phyloP scores from a whole-genome alignment of 2,888 invertebrate species.

The Conistra vaccinii region DNA sequence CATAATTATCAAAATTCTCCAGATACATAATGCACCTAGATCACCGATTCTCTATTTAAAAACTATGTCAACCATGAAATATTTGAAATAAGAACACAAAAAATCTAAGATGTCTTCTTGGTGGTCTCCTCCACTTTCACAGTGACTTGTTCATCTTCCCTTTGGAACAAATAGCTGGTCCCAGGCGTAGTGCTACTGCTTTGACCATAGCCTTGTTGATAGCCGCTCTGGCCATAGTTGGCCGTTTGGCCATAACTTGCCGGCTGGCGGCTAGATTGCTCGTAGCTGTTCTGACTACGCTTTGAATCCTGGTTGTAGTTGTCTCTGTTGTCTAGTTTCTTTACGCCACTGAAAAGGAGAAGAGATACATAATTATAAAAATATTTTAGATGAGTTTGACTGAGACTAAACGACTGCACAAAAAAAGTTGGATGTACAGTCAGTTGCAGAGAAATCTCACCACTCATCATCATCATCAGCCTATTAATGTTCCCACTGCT shows the following conservation, averaged over 20 bases:
- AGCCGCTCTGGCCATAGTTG: conserved; percentile 61
- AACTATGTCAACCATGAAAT: conserved; percentile 50
- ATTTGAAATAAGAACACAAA: conserved; percentile 23
- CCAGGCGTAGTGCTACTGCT: conserved; percentile 85
- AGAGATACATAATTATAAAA: too few relatives aligned
- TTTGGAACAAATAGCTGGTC: conserved; percentile 90
- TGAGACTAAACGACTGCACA: not conserved
- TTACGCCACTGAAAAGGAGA: conserved; percentile 76
- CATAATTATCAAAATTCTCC: not conserved
- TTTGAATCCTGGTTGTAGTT: conserved; percentile 64
- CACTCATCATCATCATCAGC: too few relatives aligned
- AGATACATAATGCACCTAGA: not conserved
- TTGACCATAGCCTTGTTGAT: conserved; percentile 65
- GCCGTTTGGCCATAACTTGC: conserved; percentile 61
- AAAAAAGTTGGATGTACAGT: too few relatives aligned
- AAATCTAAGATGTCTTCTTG: conserved; percentile 75
- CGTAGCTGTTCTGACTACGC: conserved; percentile 68
- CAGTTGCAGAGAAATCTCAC: too few relatives aligned
- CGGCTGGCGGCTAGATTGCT: conserved; percentile 62
- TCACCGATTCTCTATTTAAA: not conserved
- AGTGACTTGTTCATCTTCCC: conserved; percentile 86
- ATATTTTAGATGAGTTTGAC: not conserved
- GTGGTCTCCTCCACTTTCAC: conserved; percentile 82
- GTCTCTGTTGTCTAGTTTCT: conserved; percentile 73
- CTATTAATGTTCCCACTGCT: too few relatives aligned